Percentiles rank a stretch among this genome's conserved stretches.
phyloP scores from a whole-genome alignment of 2,113 vertebrate genomes.

The Camelus bactrianus region DNA sequence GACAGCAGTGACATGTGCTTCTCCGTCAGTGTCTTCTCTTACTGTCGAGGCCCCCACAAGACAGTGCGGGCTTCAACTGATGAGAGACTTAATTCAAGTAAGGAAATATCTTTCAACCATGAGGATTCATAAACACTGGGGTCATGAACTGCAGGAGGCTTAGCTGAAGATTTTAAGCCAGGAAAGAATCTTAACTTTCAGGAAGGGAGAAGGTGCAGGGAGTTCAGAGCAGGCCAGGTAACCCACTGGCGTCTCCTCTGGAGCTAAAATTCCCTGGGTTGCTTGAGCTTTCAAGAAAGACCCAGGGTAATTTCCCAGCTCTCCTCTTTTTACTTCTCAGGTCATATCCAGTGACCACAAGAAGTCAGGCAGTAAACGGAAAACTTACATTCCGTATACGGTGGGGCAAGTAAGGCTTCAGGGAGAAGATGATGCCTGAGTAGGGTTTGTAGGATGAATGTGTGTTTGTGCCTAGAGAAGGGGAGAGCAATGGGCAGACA shows the following conservation, averaged over 20 bases:
- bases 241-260: background rate
- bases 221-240: background rate
- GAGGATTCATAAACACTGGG: background rate
- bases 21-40: background rate
- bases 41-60: background rate
- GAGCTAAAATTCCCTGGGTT: background rate
- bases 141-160: background rate
- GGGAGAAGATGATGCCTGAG: background rate
- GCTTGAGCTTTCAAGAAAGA: background rate
- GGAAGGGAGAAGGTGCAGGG: background rate
- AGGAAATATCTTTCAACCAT: background rate
- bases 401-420: background rate
- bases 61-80: background rate
- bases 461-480: background rate
- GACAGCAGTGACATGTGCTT: background rate
- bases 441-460: background rate
- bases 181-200: background rate
- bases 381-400: background rate
- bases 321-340: background rate
- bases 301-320: background rate
- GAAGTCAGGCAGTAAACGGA: background rate
- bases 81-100: background rate
- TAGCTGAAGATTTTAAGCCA: background rate
- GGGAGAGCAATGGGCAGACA: background rate
- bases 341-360: background rate